phyloP scores from a whole-genome alignment of 2,113 vertebrate genomes.

The Nerophis ophidion region DNA sequence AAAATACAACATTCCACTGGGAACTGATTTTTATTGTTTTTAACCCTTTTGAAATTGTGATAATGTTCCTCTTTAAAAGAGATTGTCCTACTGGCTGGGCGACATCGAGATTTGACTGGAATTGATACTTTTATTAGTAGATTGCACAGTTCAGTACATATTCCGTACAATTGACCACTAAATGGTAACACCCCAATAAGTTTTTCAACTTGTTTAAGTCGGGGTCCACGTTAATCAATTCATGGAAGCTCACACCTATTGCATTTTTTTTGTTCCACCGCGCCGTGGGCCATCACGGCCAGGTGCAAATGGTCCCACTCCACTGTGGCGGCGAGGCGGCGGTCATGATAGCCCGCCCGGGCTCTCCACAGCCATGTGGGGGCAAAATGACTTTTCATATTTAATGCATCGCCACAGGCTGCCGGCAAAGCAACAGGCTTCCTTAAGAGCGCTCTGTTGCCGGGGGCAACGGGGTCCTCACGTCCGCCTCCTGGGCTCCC shows the following conservation, averaged over 20 bases:
- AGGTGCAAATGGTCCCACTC: conserved; percentile 40
- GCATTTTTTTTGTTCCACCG: conserved; percentile 19
- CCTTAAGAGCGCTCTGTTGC: conserved; percentile 39
- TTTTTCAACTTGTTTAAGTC: too few relatives aligned
- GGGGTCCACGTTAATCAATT: too few relatives aligned
- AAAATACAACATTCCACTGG: too few relatives aligned
- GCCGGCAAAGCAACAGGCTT: conserved; percentile 48
- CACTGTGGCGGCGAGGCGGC: conserved; percentile 35
- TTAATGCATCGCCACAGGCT: conserved; percentile 59
- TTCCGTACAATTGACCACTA: too few relatives aligned
- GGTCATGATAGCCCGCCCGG: conserved; percentile 19
- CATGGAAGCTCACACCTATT: conserved; percentile 19
- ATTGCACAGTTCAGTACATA: too few relatives aligned
- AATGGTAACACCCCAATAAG: too few relatives aligned
- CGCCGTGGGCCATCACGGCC: conserved; percentile 32
- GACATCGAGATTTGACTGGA: too few relatives aligned
- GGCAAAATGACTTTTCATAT: conserved; percentile 66
- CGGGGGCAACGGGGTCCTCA: conserved; percentile 23
- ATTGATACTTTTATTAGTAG: too few relatives aligned
- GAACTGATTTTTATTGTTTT: too few relatives aligned
- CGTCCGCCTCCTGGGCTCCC: conserved; percentile 19
- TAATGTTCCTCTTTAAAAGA: too few relatives aligned
- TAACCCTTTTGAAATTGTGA: too few relatives aligned
- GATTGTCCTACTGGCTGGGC: too few relatives aligned
- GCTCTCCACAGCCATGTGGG: conserved; percentile 45